phyloP scores from a whole-genome alignment of 2,113 vertebrate genomes.

The Charadrius vociferus region DNA sequence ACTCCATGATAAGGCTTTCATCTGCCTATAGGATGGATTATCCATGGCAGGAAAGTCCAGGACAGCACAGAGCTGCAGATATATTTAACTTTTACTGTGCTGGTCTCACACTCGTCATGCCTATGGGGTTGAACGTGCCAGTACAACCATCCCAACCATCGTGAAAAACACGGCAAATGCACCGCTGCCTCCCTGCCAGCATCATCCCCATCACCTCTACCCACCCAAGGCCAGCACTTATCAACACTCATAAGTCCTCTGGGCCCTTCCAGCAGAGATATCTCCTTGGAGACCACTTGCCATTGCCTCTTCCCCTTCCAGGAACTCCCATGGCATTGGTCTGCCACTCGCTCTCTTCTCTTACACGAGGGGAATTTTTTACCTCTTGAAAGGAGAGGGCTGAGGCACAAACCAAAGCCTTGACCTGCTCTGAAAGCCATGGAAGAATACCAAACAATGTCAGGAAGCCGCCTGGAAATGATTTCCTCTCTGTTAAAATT shows the following conservation, averaged over 20 bases:
- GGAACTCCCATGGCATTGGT: not conserved
- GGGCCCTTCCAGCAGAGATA: not conserved
- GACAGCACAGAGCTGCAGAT: not conserved
- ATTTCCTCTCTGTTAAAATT: constrained; percentile 57
- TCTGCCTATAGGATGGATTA: not conserved
- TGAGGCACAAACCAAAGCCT: constrained; percentile 4
- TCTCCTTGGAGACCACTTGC: not conserved
- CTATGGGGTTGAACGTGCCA: too few species aligned
- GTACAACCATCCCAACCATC: too few species aligned
- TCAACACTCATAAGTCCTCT: accelerated
- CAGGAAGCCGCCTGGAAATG: constrained; percentile 57
- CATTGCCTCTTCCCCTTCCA: not conserved
- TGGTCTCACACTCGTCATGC: not conserved
- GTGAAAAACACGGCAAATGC: not conserved
- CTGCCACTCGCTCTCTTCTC: not conserved
- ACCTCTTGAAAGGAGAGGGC: not conserved
- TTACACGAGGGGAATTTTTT: not conserved
- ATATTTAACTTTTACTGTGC: not conserved
- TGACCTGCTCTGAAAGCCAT: constrained; percentile 17
- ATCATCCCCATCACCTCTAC: not conserved
- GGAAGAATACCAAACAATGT: constrained; percentile 34
- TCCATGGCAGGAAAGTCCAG: not conserved
- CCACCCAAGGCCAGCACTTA: not conserved
- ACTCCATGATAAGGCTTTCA: not conserved
- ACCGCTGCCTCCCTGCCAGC: accelerated